A percentile compares a stretch with the other conserved stretches of the same genome.
phyloP scores from a whole-genome alignment of 2,113 vertebrate genomes.

The Arothron firmamentum region DNA sequence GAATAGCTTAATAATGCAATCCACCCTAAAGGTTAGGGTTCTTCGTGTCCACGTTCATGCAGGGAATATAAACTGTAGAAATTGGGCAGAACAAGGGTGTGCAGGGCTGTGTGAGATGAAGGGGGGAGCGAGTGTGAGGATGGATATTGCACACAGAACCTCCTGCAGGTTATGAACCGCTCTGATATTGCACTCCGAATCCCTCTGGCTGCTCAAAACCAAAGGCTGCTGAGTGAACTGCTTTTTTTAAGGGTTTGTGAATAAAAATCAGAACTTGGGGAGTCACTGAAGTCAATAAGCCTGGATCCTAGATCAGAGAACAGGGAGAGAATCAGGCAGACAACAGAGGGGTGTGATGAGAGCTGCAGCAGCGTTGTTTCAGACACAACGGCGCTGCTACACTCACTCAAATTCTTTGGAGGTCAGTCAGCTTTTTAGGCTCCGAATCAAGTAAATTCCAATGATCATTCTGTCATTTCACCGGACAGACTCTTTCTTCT shows the following conservation, averaged over 20 bases:
- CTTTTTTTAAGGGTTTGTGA: conserved; percentile 16
- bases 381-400: background rate
- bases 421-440: background rate
- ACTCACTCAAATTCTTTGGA: background rate
- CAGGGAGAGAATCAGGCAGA: conserved; percentile 7
- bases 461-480: background rate
- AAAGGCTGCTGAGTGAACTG: conserved; percentile 14
- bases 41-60: background rate
- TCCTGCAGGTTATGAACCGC: conserved; percentile 54
- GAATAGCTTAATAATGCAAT: conserved; percentile 20
- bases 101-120: conserved; percentile 23
- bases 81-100: conserved; percentile 27
- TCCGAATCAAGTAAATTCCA: too few relatives aligned
- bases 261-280: conserved; percentile 22
- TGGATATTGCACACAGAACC: conserved; percentile 43
- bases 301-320: background rate
- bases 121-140: conserved; percentile 15
- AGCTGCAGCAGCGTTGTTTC: background rate
- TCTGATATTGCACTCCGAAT: conserved; percentile 52
- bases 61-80: conserved; percentile 24
- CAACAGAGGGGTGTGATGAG: conserved; percentile 16
- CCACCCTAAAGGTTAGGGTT: conserved; percentile 20
- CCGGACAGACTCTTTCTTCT: background rate
- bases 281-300: conserved; percentile 26
- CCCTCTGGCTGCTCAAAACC: conserved; percentile 34